phyloP scores from a whole-genome alignment of 1,140 invertebrate genomes.

The Panulirus ornatus region DNA sequence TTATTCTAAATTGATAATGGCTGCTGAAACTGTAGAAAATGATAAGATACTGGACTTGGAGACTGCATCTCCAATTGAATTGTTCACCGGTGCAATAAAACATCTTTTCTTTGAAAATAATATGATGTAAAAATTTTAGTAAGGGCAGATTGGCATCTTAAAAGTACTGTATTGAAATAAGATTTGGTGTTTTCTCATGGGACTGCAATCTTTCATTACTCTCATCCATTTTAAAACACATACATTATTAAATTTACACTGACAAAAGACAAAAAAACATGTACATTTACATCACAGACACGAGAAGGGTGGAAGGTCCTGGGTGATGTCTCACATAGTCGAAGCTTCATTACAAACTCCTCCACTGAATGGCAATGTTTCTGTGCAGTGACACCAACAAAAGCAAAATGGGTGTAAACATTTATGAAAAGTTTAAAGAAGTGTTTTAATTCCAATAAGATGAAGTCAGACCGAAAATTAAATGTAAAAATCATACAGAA shows the following conservation, averaged over 20 bases:
- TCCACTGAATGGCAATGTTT: conserved; percentile 45
- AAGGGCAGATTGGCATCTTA: no score
- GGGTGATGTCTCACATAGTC: conserved; percentile 3
- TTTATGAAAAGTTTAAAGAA: background rate
- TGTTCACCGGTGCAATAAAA: no score
- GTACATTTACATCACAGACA: background rate
- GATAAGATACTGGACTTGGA: no score
- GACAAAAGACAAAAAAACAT: background rate
- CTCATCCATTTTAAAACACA: background rate
- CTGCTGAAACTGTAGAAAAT: no score
- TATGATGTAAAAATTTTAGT: no score
- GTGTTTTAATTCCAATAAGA: background rate
- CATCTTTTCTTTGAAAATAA: no score
- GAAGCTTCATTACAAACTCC: conserved; percentile 20
- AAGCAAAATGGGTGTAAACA: background rate
- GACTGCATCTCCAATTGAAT: no score
- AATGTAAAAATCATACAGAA: background rate
- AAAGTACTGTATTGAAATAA: no score
- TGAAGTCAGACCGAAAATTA: background rate
- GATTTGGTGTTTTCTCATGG: no score
- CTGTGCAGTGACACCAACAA: conserved; percentile 11
- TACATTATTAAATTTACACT: background rate
- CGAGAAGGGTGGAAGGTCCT: conserved; percentile 11
- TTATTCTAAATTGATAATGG: no score
- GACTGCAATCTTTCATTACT: background rate